Base-by-base conservation (phyloP, 2,888 invertebrate genomes). In the Andricus curvator region DNA sequence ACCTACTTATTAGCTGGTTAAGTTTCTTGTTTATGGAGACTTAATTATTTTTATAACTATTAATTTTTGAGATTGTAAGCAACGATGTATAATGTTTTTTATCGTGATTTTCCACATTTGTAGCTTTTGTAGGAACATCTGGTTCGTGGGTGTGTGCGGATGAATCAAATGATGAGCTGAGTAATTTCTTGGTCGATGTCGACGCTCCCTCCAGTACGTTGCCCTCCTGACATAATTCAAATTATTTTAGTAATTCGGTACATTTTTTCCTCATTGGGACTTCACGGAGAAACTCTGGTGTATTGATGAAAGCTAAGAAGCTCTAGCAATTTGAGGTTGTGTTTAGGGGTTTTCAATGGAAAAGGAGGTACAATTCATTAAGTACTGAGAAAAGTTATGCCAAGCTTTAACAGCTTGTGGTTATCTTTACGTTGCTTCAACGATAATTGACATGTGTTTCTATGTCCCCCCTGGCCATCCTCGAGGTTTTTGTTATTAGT, bases 191-290 rank as follows among this genome's bases (percentile, higher is more conserved):
- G 44, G 48, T 68, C 25, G 25, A 68, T 68, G 25, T 68, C 44
- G 17, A 25, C 48, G 44, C 44, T 68, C 25, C 48, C 29, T 68
- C 29, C 29, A 25, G 48, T 68, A 68, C 68, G 15, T 48, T 68
- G 68, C 68, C 68, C 68, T 68, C 44, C 22, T 68, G 68, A 68
- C 68, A 68, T 44, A 15, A 44, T 44, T 68, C 44, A 68, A 5
- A 44, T 68, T 68, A 44, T 68, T 68, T 66, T 0, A n/a, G 25
- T 22, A 25, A 25, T 29, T 48, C 20, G 20, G 25, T 17, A 25
- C 22, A 68, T 51, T 51, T 8, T 51, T 51, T 51, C 17, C 4
- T 17, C 4, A 5, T 4, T 33, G 33, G 33, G 33, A 33, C 33
- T 33, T 33, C 33, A 6, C 6, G 6, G 33, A 33, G 8, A 33